These are phyloP conservation scores for Dendrocincla tyrannina DNA, from an alignment of 2,797 vertebrate genomes.

Conservation along the genomic window DNA sequence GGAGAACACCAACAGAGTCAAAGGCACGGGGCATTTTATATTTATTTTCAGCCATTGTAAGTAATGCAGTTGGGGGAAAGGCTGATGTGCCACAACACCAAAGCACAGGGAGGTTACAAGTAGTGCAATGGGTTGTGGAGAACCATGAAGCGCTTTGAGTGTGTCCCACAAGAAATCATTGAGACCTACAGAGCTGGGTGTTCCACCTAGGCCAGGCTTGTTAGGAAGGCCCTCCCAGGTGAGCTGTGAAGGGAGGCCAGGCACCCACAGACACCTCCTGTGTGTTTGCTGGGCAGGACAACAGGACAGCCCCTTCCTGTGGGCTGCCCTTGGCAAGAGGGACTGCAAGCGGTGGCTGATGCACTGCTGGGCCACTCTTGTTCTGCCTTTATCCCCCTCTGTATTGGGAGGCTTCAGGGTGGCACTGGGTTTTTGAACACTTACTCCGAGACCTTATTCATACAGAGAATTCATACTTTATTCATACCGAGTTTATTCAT, in stretches of 20 bases:
- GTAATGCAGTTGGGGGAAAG: background rate
- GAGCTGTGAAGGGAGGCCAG: background rate
- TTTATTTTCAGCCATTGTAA: background rate
- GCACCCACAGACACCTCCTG: accelerated
- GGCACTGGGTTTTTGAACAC: slow-evolving; percentile 15
- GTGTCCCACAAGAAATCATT: accelerated
- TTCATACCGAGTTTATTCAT: slow-evolving; percentile 63
- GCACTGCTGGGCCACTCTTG: background rate
- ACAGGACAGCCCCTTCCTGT: background rate
- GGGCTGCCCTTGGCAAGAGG: background rate
- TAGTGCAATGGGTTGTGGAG: background rate
- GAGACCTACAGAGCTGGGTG: background rate
- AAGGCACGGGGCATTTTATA: accelerated
- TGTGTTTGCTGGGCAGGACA: background rate
- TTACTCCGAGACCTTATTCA: slow-evolving; percentile 48
- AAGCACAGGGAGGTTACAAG: background rate
- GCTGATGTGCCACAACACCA: background rate
- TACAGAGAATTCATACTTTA: slow-evolving; percentile 65
- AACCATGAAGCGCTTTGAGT: background rate
- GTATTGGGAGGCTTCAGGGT: slow-evolving; percentile 13
- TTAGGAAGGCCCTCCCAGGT: background rate
- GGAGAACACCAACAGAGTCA: background rate
- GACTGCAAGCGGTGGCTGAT: background rate
- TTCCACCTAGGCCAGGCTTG: background rate
- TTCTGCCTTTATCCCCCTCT: slow-evolving; percentile 19